Base-by-base conservation (phyloP, 30 jellyfish, hydroid and myxozoan species). In the Turritopsis dohrnii region DNA sequence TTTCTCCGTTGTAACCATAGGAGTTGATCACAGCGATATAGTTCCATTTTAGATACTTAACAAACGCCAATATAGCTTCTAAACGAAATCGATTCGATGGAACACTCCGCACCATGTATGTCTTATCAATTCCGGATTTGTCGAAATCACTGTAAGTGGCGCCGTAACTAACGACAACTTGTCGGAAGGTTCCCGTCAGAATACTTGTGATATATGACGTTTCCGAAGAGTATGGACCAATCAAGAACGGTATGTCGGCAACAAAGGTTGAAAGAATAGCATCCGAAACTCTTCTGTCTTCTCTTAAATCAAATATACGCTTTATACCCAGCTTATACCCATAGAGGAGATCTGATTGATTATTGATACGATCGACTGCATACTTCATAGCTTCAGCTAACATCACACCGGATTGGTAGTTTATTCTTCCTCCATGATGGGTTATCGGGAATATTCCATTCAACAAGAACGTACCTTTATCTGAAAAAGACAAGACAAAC, bases 1-100 rank as follows among this genome's bases (percentile, higher is more conserved):
- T 60, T 76, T 91, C 95, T 9, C 97, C 97, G 79, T 91, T 75
- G 54, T 88, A 76, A 26, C 88, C 94, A 52, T 91, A 84, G 23
- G 97, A 91, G 53, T 88, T 81, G 1, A 91, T 74, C 0, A 91
- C 83, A 21, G 93, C 84, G n/a, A 91, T 54, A 75, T 82, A 91
- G 41, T 87, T 86, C 97, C 97, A 91, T 16, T 76, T 66, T 9
- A 91, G 53, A 52, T 53, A 25, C 26, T n/a, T 28, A 21, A 87
- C 17, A 18, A 91, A 71, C 28, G 83, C 92, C 52, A 91, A 52
- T 76, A 86, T 66, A 1, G 96, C 97, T 74, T 76, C 79, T 27
- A 84, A 90, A 24, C 95, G 88, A 71, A 75, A 85, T 52, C 86
- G 71, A 54, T 91, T 90, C 54, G 95, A 83, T 1, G 97, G 95